Conservation (phyloP, 1,140 invertebrate species). For the Papilio aristodemus region DNA sequence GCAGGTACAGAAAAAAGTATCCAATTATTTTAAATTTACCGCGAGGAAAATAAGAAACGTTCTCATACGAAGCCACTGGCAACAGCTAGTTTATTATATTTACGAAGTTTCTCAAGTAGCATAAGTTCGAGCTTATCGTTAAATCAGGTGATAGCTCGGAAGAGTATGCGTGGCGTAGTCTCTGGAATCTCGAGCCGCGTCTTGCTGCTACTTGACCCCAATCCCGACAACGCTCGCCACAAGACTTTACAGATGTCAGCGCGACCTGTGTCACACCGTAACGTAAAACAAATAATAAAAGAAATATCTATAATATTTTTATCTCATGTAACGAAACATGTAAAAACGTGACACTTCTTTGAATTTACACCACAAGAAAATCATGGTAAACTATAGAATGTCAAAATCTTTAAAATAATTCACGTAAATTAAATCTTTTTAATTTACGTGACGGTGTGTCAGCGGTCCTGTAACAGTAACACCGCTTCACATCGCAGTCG, state of each 20-base stretch:
- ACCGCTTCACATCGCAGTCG: slow-evolving; percentile 30
- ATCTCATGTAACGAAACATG: not conserved
- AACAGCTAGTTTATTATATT: not conserved
- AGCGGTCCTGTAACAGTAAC: slow-evolving; percentile 36
- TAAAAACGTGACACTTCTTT: no score
- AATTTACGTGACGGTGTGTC: slow-evolving; percentile 37
- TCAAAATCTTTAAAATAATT: no score
- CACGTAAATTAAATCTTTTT: not conserved
- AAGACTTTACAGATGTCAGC: slow-evolving; percentile 34
- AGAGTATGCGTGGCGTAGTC: slow-evolving; percentile 13
- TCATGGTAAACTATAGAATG: no score
- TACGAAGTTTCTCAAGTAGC: not conserved
- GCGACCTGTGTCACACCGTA: slow-evolving; percentile 28
- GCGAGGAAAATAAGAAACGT: no score
- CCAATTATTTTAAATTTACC: no score
- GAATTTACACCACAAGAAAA: no score
- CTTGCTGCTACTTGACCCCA: slow-evolving; percentile 45
- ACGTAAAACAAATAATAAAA: not conserved
- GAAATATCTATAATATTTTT: not conserved
- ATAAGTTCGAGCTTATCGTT: slow-evolving; percentile 20
- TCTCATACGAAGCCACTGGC: not conserved
- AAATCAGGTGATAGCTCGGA: slow-evolving; percentile 9
- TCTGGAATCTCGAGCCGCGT: not conserved
- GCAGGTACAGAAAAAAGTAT: no score
- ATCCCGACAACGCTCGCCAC: slow-evolving; percentile 38